Evolutionary conservation across 2,888 invertebrate genomes (phyloP).

Genomic region (Drosophila suboccidentalis): DNA sequence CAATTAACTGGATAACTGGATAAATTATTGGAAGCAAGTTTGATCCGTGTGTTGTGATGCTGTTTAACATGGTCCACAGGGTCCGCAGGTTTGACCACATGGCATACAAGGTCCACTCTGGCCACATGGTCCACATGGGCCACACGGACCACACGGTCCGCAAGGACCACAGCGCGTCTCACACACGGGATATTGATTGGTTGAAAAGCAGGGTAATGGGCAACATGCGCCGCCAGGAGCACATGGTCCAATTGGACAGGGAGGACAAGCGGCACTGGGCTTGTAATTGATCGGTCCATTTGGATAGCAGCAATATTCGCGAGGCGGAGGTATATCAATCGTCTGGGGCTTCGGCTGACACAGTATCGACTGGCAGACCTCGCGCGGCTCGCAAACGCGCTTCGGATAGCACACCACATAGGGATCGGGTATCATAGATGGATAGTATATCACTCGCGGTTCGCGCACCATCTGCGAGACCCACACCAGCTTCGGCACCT

Average conservation of each 20-base stretch:
- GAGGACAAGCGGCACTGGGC: slow-evolving; percentile 78
- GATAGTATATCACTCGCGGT: slow-evolving; percentile 82
- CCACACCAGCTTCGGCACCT: slow-evolving; percentile 82
- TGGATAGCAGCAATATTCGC: slow-evolving; percentile 83
- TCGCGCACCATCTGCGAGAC: slow-evolving; percentile 83
- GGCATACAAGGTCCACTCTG: slow-evolving; percentile 62
- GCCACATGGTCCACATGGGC: slow-evolving; percentile 57
- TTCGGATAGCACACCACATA: slow-evolving; percentile 83
- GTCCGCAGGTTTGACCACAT: slow-evolving; percentile 66
- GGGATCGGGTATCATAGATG: slow-evolving; percentile 83
- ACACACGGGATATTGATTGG: slow-evolving; percentile 76
- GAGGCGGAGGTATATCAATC: slow-evolving; percentile 83
- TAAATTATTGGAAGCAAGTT: slow-evolving; percentile 19
- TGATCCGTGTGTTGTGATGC: background rate
- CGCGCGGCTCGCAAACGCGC: slow-evolving; percentile 82
- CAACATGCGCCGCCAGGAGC: slow-evolving; percentile 69
- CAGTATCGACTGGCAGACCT: slow-evolving; percentile 83
- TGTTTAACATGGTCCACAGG: slow-evolving; percentile 54
- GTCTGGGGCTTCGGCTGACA: slow-evolving; percentile 84
- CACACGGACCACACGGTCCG: slow-evolving; percentile 72
- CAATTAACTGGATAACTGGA: slow-evolving; percentile 6
- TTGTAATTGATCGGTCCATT: slow-evolving; percentile 82
- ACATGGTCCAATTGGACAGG: slow-evolving; percentile 74
- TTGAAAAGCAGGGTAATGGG: slow-evolving; percentile 76
- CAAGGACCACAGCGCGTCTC: slow-evolving; percentile 62